Base-by-base conservation (phyloP, 2,888 invertebrate species). In the Stegophylla sp. region DNA sequence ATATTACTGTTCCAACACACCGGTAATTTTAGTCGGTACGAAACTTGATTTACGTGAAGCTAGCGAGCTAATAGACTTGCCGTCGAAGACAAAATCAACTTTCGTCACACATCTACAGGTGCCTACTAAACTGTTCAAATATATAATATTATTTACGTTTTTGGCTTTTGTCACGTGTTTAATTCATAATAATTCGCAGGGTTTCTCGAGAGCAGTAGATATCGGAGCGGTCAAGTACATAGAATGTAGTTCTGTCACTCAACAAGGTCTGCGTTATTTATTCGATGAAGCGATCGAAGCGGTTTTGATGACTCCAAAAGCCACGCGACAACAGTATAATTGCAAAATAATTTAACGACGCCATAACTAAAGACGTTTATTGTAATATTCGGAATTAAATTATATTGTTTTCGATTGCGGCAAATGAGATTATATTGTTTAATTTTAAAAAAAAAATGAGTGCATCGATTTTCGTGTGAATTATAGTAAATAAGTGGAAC, bases 271-370 rank as follows among this genome's bases (percentile, higher is more conserved):
- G 85, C 98, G 98, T 90, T 97, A 96, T 82, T 98, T 99, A 84
- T 99, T 99, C 88, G 98, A 99, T 88, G 98, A 99, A 89, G 98
- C 98, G 84, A 99, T 99, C 87, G 92, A 97, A 86, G 97, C 98
- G 77, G 98, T 98, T 84, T 91, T 99, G 7, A 82, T 97, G 97
- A 89, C 98, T 98, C 83, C 94, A 95, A 86, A 93, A 94, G 86
- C 95, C 94, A 87, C 91, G 93, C 85, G 96, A 95, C 92, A 91
- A 85, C 92, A 91, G 88, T 92, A 93, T 89, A 92, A 90, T 88
- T 93, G 93, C 88, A 87, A 89, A 86, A 89, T 96, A 87, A 91
- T 95, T 87, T 95, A 93, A 87, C 61, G 79, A 71, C n/a, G n/a
- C n/a, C n/a, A n/a, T n/a, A n/a, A n/a, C n/a, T n/a, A n/a, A n/a